phyloP scores from a whole-genome alignment of 37 sponge, comb jelly and placozoan genomes.

The Eunapius fragilis region DNA sequence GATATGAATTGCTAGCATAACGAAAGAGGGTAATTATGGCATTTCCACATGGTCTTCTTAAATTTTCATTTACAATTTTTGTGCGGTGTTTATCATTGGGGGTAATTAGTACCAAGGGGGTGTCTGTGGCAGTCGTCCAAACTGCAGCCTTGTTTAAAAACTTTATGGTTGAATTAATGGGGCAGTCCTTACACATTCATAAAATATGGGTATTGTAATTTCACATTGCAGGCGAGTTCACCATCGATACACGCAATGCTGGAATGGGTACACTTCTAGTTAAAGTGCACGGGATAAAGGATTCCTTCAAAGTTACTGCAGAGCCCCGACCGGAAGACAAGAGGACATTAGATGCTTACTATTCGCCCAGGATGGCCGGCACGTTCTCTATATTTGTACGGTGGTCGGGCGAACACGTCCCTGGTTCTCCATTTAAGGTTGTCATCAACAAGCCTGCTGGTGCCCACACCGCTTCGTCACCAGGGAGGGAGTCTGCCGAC shows the following conservation, averaged over 20 bases:
- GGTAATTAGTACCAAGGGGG: too few species aligned
- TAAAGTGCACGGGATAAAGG: slow-evolving; percentile 83
- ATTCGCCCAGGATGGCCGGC: slow-evolving; percentile 65
- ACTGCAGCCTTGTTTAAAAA: too few species aligned
- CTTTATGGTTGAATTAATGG: too few species aligned
- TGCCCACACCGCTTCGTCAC: not conserved
- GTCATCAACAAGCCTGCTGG: slow-evolving; percentile 30
- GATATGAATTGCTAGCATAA: too few species aligned
- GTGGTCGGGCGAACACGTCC: slow-evolving; percentile 83
- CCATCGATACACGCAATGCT: slow-evolving; percentile 81
- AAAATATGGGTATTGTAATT: too few species aligned
- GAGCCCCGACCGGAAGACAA: slow-evolving; percentile 50
- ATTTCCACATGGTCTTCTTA: too few species aligned
- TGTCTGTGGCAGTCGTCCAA: too few species aligned
- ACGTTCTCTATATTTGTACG: slow-evolving; percentile 68
- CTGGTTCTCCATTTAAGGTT: slow-evolving; percentile 81
- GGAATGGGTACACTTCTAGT: slow-evolving; percentile 89
- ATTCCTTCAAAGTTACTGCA: slow-evolving; percentile 81
- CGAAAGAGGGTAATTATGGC: too few species aligned
- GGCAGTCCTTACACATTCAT: too few species aligned
- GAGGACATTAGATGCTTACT: slow-evolving; percentile 60
- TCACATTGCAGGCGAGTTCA: slow-evolving; percentile 64
- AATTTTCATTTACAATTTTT: too few species aligned
- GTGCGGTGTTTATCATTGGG: too few species aligned
- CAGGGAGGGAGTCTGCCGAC: not conserved